Evolutionary conservation across 2,888 invertebrate species (phyloP).

Genomic region (Coelinius sp.): DNA sequence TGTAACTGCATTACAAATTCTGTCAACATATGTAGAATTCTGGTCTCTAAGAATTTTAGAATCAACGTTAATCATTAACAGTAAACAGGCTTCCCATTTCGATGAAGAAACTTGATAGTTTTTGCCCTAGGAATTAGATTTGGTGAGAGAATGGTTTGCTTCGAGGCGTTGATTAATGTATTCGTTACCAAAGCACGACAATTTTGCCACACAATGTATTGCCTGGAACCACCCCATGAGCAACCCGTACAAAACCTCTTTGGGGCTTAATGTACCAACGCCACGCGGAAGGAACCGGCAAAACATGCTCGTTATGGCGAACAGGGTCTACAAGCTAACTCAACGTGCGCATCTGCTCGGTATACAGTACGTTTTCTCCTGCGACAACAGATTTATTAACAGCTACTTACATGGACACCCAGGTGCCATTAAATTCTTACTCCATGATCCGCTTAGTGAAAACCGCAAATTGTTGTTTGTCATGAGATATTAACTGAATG

Average conservation of each 20-base stretch:
- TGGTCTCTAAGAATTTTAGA: too few relatives aligned
- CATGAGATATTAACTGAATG: constrained; percentile 29
- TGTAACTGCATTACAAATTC: constrained; percentile 17
- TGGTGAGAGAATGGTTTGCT: constrained; percentile 49
- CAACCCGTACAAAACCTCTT: constrained; percentile 40
- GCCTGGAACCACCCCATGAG: constrained; percentile 28
- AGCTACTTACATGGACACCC: constrained; percentile 42
- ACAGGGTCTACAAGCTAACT: constrained; percentile 17
- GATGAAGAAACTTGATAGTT: constrained; percentile 39
- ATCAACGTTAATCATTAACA: too few relatives aligned
- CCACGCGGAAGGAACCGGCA: constrained; percentile 37
- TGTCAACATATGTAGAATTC: constrained; percentile 3
- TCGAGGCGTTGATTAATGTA: constrained; percentile 49
- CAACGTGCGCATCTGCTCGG: constrained; percentile 45
- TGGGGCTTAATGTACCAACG: constrained; percentile 47
- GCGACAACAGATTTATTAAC: constrained; percentile 48
- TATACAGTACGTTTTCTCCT: constrained; percentile 33
- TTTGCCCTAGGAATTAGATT: constrained; percentile 46
- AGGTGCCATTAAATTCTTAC: constrained; percentile 37
- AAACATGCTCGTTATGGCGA: constrained; percentile 42
- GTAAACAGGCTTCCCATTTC: too few relatives aligned
- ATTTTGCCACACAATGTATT: constrained; percentile 50
- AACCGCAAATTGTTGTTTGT: constrained; percentile 31
- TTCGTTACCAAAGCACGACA: constrained; percentile 51
- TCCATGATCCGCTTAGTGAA: constrained; percentile 14